A percentile compares a stretch with the other conserved stretches of the same genome.
Evolutionary conservation across 2,113 vertebrate genomes (phyloP).

Genomic region (Phocoena sinus): DNA sequence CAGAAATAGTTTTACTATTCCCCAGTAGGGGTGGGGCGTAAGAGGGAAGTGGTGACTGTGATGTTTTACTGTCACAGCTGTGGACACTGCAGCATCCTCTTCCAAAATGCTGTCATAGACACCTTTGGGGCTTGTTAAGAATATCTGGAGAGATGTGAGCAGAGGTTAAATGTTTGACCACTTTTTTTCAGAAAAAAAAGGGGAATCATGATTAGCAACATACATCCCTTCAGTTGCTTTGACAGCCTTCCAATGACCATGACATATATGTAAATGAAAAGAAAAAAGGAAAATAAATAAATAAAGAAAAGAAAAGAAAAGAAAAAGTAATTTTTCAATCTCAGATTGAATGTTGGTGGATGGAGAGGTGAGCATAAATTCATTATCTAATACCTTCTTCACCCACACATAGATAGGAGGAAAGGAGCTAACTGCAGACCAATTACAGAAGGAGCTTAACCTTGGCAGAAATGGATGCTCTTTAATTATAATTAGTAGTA

Average conservation of each 20-base stretch:
- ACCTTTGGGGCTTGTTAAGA: background rate
- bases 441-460: background rate
- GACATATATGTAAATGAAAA: background rate
- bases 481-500: background rate
- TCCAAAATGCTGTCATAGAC: fast-evolving
- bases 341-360: background rate
- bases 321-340: background rate
- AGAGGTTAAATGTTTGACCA: background rate
- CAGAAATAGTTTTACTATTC: background rate
- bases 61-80: background rate
- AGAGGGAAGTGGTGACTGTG: background rate
- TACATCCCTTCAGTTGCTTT: background rate
- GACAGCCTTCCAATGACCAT: background rate
- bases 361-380: background rate
- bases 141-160: background rate
- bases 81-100: too few relatives aligned
- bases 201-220: background rate
- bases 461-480: background rate
- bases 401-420: background rate
- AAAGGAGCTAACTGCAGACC: background rate
- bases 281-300: too few relatives aligned
- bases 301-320: background rate
- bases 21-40: background rate
- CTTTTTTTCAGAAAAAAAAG: background rate
- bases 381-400: background rate